Conservation (phyloP, 2,888 invertebrate genomes). For the Scaptomyza flava region DNA sequence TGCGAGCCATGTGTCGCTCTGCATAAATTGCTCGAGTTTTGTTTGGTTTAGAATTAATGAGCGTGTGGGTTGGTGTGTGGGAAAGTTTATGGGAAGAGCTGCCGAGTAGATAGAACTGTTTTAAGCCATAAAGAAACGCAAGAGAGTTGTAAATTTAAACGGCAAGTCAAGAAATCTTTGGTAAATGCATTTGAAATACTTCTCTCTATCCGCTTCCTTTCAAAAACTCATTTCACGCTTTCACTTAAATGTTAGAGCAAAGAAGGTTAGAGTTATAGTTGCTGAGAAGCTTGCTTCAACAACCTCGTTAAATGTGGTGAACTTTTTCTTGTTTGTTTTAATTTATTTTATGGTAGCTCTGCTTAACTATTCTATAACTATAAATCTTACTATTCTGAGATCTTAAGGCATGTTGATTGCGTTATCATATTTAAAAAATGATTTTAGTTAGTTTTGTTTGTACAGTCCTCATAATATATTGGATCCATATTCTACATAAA, state of each 20-base stretch:
- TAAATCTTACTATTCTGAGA: no score
- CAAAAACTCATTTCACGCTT: not conserved
- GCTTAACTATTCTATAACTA: no score
- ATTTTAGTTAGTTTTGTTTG: no score
- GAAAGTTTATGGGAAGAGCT: conserved; percentile 32
- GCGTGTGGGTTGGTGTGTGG: conserved; percentile 40
- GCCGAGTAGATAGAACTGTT: conserved; percentile 7
- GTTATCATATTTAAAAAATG: no score
- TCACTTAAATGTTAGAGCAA: not conserved
- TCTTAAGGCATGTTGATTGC: no score
- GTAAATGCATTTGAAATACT: not conserved
- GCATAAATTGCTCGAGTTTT: conserved; percentile 73
- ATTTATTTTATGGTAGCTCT: no score
- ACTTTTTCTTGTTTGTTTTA: no score
- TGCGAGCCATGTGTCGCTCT: conserved; percentile 65
- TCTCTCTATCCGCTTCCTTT: not conserved
- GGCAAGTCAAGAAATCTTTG: not conserved
- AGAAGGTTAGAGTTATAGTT: not conserved
- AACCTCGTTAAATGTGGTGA: no score
- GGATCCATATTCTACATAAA: no score
- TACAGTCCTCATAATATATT: no score
- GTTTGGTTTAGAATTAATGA: conserved; percentile 70
- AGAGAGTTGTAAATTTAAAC: conserved; percentile 7
- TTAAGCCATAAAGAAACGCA: conserved; percentile 12
- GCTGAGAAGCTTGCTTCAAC: not conserved